Conservation (phyloP, 2,113 vertebrate genomes). For the Megaptera novaeangliae region DNA sequence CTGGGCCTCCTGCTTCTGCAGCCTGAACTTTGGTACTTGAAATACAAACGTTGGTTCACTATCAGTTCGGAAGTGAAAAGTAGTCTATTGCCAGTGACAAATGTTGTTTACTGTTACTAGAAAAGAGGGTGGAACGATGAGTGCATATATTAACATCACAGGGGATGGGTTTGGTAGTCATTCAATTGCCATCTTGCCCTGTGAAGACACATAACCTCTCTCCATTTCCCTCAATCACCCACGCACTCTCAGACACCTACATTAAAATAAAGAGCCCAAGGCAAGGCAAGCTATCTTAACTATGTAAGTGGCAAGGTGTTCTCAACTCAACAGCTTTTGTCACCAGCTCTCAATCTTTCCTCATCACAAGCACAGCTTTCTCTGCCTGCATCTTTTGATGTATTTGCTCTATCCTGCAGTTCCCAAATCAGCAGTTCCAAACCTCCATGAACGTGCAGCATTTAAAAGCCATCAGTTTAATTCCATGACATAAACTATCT, state of each 20-base stretch:
- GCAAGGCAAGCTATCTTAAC: conserved; percentile 75
- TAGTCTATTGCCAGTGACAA: conserved; percentile 79
- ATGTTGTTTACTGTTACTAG: conserved; percentile 81
- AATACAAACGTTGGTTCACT: conserved; percentile 81
- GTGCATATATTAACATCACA: conserved; percentile 81
- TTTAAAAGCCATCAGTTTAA: conserved; percentile 51
- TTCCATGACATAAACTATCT: conserved; percentile 21
- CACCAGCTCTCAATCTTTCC: conserved; percentile 64
- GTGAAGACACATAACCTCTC: conserved; percentile 81
- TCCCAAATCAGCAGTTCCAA: conserved; percentile 52
- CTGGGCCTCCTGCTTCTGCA: conserved; percentile 56
- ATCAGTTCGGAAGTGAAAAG: conserved; percentile 81
- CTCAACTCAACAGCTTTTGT: conserved; percentile 72
- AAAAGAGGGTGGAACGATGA: conserved; percentile 79
- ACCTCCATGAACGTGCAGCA: background rate
- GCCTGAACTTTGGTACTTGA: conserved; percentile 65
- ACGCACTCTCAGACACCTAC: conserved; percentile 78
- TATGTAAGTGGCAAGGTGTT: conserved; percentile 77
- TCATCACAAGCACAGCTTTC: conserved; percentile 36
- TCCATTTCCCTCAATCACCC: conserved; percentile 78
- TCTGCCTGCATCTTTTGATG: conserved; percentile 28
- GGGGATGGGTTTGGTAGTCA: conserved; percentile 79
- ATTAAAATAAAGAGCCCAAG: conserved; percentile 82
- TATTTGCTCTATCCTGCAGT: conserved; percentile 7
- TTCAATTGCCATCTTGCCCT: conserved; percentile 78